Percentiles rank a stretch among this genome's conserved stretches.
These are phyloP conservation scores for Eristalinus sepulchralis DNA, from an alignment of 2,888 invertebrate genomes.

Conservation along the genomic window DNA sequence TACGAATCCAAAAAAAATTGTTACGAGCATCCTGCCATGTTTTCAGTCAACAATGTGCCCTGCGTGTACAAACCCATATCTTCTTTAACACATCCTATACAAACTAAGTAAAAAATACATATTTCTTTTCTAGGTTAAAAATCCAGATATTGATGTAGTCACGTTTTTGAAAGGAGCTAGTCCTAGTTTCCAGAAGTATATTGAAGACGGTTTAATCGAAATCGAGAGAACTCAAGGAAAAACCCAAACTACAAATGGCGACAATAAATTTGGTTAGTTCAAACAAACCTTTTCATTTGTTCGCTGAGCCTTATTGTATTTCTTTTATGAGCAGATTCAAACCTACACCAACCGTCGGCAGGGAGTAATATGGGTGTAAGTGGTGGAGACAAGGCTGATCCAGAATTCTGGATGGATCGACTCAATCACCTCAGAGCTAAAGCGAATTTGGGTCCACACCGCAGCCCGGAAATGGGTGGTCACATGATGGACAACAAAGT, in stretches of 20 bases:
- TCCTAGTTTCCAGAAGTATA: conserved; percentile 80
- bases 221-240: conserved; percentile 76
- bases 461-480: conserved; percentile 73
- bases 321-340: conserved; percentile 72
- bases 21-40: no score
- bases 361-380: conserved; percentile 52
- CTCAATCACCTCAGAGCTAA: conserved; percentile 77
- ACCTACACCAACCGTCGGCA: conserved; percentile 73
- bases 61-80: no score
- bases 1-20: no score
- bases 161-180: conserved; percentile 80
- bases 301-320: no score
- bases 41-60: no score
- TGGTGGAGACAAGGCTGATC: conserved; percentile 75
- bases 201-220: conserved; percentile 80
- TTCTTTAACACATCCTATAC: no score
- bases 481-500: conserved; percentile 79
- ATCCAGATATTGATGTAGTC: conserved; percentile 80
- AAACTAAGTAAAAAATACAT: not conserved
- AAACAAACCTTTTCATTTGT: not conserved
- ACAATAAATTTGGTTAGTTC: conserved; percentile 72
- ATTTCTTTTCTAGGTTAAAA: conserved; percentile 76
- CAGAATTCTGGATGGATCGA: conserved; percentile 81
- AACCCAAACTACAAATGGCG: conserved; percentile 68
- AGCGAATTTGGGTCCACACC: conserved; percentile 75